A percentile compares a stretch with the other conserved stretches of the same genome.
These are phyloP conservation scores for Cynaeus angustus DNA, from an alignment of 2,888 invertebrate genomes.

Conservation along the genomic window DNA sequence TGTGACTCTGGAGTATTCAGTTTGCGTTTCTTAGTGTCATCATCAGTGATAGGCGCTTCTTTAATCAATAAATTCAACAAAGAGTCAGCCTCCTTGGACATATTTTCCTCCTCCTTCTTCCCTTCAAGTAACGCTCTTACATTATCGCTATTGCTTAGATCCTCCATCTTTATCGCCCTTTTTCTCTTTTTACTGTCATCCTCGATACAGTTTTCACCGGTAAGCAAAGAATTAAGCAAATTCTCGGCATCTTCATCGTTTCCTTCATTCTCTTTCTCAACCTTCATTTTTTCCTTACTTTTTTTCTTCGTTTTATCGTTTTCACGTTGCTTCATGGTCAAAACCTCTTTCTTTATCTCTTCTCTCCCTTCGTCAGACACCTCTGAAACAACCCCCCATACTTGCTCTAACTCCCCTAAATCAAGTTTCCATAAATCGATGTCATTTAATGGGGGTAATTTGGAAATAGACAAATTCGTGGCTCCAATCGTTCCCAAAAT, in stretches of 20 bases:
- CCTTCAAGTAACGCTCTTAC: too few species aligned
- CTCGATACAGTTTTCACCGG: background rate
- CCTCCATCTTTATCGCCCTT: slow-evolving; percentile 15
- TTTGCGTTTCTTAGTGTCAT: slow-evolving; percentile 14
- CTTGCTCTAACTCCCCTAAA: slow-evolving; percentile 57
- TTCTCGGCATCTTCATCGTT: slow-evolving; percentile 1
- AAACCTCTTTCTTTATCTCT: slow-evolving; percentile 51
- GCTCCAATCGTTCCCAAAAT: slow-evolving; percentile 77
- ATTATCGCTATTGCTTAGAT: slow-evolving; percentile 13
- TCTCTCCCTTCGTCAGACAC: background rate
- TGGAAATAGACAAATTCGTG: slow-evolving; percentile 71
- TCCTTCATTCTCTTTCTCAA: slow-evolving; percentile 18
- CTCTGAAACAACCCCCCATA: slow-evolving; percentile 57
- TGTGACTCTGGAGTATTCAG: background rate
- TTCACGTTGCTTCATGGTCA: slow-evolving; percentile 48
- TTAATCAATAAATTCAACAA: background rate
- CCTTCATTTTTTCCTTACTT: slow-evolving; percentile 17
- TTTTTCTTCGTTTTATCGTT: slow-evolving; percentile 29
- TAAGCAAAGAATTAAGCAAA: background rate
- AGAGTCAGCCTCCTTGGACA: background rate
- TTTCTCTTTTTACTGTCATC: slow-evolving; percentile 21
- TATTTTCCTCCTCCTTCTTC: slow-evolving; percentile 18
- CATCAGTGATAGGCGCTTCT: background rate
- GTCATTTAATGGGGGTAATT: slow-evolving; percentile 68
- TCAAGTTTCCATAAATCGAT: slow-evolving; percentile 64